Evolutionary conservation across 2,113 vertebrate species (phyloP).

Genomic region (Vidua chalybeata): DNA sequence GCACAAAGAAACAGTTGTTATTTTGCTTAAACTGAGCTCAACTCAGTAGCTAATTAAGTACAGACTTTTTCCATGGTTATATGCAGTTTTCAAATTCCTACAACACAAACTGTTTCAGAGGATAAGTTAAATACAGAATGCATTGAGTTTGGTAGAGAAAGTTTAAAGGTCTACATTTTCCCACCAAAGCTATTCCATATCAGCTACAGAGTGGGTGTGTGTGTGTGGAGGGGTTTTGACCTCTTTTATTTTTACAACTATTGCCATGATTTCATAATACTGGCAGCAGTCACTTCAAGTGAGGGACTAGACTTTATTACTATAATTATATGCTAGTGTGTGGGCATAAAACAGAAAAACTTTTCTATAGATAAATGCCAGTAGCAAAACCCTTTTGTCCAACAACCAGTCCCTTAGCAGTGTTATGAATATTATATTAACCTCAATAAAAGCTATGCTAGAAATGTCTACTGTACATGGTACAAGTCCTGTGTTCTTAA

Average conservation of each 20-base stretch:
- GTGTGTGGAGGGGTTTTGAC: slow-evolving; percentile 79
- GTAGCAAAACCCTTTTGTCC: slow-evolving; percentile 73
- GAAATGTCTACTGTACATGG: slow-evolving; percentile 40
- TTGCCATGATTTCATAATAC: slow-evolving; percentile 83
- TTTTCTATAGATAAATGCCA: slow-evolving; percentile 78
- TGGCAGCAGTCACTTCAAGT: slow-evolving; percentile 73
- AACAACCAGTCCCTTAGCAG: slow-evolving; percentile 66
- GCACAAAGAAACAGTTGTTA: slow-evolving; percentile 72
- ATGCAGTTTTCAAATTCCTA: slow-evolving; percentile 76
- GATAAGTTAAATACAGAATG: slow-evolving; percentile 77
- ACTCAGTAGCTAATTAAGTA: slow-evolving; percentile 72
- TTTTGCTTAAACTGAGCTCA: slow-evolving; percentile 49
- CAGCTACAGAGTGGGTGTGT: slow-evolving; percentile 78
- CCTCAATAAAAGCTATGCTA: slow-evolving; percentile 38
- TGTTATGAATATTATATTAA: slow-evolving; percentile 71
- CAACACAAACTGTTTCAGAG: slow-evolving; percentile 76
- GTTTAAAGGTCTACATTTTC: slow-evolving; percentile 88
- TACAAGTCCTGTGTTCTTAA: background rate
- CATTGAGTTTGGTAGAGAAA: slow-evolving; percentile 77
- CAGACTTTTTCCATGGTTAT: slow-evolving; percentile 67
- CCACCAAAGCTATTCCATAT: slow-evolving; percentile 85
- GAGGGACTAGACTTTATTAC: slow-evolving; percentile 74
- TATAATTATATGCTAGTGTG: slow-evolving; percentile 81
- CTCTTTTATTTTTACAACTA: slow-evolving; percentile 85
- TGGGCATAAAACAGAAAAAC: slow-evolving; percentile 79